Base-by-base conservation (phyloP, 2,797 vertebrate genomes). In the Merluccius polli region DNA sequence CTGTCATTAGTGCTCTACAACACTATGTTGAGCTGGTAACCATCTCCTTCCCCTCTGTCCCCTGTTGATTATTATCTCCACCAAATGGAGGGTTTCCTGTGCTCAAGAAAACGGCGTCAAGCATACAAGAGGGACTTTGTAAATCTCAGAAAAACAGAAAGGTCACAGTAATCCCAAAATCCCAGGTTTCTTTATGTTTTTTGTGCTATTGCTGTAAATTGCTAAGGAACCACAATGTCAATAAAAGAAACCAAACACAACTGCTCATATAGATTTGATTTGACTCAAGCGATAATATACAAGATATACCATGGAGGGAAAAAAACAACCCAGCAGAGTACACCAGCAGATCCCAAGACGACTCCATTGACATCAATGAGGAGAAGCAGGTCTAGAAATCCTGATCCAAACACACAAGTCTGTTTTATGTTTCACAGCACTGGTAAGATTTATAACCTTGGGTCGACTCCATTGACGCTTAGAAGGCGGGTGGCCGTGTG, bases 11-110 rank as follows among this genome's bases (percentile, higher is more conserved):
- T 36, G 30, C 10, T 72, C 63, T 69, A 10, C 27, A 13, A 13
- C 72, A 18, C 71, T 36, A 77, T 89, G 78, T 87, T 84, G 75
- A 76, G 77, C 78, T 83, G 73, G 77, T 82, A 80, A 76, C 84
- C 87, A 81, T 82, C 86, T 84, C 85, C 85, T 84, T 80, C 85
- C 44, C 31, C 72, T 84, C 75, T 80, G 78, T 85, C 75, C 67
- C 73, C 78, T 79, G 87, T 85, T 89, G 87, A 93, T 93, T 90
- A 92, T 82, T 77, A 81, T 81, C 77, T 86, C 78, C 68, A 79
- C 77, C 85, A 91, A 93, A 93, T 93, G 89, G 88, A 87, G 87
- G 87, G 84, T 89, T 93, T 94, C 89, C 93, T 93, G 90, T 86
- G 75, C 78, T 84, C 85, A 85, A 79, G 29, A 71, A 75, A 70